Evolutionary conservation across 2,113 vertebrate genomes (phyloP).

Genomic region (Phrynocephalus versicolor): DNA sequence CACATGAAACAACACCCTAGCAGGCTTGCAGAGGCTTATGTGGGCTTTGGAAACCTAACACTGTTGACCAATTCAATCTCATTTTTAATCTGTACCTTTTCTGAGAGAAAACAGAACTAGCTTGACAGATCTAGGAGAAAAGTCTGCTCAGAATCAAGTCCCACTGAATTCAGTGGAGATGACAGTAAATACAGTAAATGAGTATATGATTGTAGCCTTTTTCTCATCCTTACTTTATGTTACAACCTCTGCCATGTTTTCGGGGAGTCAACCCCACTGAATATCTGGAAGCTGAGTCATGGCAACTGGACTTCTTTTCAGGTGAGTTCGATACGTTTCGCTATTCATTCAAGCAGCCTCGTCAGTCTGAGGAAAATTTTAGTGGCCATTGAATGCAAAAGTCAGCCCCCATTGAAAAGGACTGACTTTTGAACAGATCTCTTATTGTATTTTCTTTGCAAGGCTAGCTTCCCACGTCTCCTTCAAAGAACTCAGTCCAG

Average conservation of each 20-base stretch:
- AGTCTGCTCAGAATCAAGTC: too few species aligned
- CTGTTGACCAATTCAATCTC: not conserved
- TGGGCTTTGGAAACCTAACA: not conserved
- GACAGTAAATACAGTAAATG: not conserved
- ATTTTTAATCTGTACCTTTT: not conserved
- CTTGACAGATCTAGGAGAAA: not conserved
- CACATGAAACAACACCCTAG: too few species aligned
- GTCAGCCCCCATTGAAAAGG: not conserved
- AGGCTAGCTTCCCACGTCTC: not conserved
- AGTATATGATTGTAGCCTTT: not conserved
- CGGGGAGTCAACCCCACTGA: not conserved
- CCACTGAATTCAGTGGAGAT: too few species aligned
- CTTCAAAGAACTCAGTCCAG: not conserved
- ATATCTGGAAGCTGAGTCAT: too few species aligned
- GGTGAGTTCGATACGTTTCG: too few species aligned
- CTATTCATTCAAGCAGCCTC: too few species aligned
- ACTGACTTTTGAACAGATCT: not conserved
- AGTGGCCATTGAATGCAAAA: too few species aligned
- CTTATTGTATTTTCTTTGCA: not conserved
- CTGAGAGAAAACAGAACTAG: not conserved
- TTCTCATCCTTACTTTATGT: not conserved
- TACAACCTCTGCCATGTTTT: too few species aligned
- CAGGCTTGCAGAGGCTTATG: not conserved
- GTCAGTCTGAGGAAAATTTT: too few species aligned
- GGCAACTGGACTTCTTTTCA: too few species aligned